Evolutionary conservation across 1,140 invertebrate genomes (phyloP), one percentile per base, ranked within the genome.

Genomic region (Teleopsis dalmanni): DNA sequence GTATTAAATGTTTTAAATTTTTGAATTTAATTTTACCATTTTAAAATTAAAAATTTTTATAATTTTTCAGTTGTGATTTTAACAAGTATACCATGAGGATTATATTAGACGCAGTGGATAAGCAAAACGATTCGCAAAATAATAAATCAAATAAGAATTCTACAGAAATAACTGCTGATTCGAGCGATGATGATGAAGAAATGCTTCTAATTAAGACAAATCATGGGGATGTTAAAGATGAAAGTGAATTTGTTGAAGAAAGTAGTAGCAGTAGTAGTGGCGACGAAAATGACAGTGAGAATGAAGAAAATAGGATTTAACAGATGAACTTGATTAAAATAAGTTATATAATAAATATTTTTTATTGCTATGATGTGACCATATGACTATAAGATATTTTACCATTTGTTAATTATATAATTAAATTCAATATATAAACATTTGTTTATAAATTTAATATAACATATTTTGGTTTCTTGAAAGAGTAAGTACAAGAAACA

Each of bases 31-130:
- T 9, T 19, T 34, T 2, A 41, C 27, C 7, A 5, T 26, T 16
- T 25, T 11, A 13, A 44, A 40, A 40, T 51, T 22, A 14, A 37
- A 3, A 41, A 35, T 52, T 41, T 40, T 44, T 7, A 49, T 40
- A 26, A 25, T 33, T 48, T 80, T 81, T 33, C 59, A 88, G 84
- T 57, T 88, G 85, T 59, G 85, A 90, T 70, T 87, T 82, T 59
- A 89, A 88, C 66, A 84, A 86, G 57, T 88, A 85, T 56, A 87
- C 85, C 0, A 74, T 86, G 43, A 73, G 73, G 13, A 85, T 83
- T 54, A 72, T 88, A 2, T 62, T 75, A 48, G 75, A 70, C 3
- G 71, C 82, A 4, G 79, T 77, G 2, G 68, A 77, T 23, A 53
- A 75, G n/a, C 72, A 50, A 14, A 40, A 47, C 14, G 37, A 25